These are phyloP conservation scores for Platycnemis pennipes DNA, from an alignment of 2,888 invertebrate species.

Conservation along the genomic window DNA sequence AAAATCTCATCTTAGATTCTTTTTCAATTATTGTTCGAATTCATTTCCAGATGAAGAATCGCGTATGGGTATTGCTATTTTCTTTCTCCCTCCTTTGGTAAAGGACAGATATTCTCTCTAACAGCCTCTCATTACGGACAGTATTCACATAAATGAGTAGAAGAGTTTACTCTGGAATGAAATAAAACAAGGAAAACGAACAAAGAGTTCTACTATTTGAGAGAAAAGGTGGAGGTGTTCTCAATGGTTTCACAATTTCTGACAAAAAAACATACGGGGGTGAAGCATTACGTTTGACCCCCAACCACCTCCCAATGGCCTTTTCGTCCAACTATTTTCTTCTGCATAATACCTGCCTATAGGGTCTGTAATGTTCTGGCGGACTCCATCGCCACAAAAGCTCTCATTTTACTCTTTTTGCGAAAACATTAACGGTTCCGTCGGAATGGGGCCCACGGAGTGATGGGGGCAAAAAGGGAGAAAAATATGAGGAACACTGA, in stretches of 20 bases:
- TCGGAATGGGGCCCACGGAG: not conserved
- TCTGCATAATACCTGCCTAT: not conserved
- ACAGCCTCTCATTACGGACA: not conserved
- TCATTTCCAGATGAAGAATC: not conserved
- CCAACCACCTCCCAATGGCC: not conserved
- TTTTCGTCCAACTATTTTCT: not conserved
- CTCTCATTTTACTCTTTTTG: not conserved
- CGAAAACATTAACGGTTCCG: slow-evolving; percentile 16
- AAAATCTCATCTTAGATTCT: not conserved
- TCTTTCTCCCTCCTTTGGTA: not conserved
- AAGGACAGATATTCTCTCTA: not conserved
- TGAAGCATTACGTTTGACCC: not conserved
- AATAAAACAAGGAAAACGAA: not conserved
- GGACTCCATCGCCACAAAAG: not conserved
- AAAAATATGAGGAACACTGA: not conserved
- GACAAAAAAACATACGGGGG: not conserved
- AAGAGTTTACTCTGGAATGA: not conserved
- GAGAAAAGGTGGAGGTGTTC: not conserved
- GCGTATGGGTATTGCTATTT: not conserved
- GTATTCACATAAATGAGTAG: not conserved
- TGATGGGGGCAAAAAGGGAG: not conserved
- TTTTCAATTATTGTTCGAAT: not conserved
- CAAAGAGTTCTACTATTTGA: not conserved
- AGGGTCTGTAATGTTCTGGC: not conserved
- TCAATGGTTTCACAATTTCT: not conserved